phyloP scores from a whole-genome alignment of 2,888 invertebrate species.

The Tetragnatha montana region DNA sequence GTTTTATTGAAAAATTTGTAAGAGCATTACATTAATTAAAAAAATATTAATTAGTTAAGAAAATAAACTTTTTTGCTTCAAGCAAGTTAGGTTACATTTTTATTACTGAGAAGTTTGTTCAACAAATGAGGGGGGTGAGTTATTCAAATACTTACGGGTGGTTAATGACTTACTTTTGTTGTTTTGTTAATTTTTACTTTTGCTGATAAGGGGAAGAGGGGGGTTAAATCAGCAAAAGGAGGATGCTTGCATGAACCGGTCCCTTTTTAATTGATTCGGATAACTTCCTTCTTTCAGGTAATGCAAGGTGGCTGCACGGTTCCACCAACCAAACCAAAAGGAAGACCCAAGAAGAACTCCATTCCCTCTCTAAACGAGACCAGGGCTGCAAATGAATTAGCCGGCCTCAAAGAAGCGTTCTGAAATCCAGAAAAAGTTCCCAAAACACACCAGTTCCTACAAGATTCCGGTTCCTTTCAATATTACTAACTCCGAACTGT shows the following conservation, averaged over 20 bases:
- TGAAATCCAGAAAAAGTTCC: conserved; percentile 37
- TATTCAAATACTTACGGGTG: no score
- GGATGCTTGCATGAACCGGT: background rate
- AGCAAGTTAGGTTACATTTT: no score
- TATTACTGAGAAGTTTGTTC: no score
- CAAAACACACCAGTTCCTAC: conserved; percentile 29
- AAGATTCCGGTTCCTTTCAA: conserved; percentile 33
- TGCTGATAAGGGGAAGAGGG: no score
- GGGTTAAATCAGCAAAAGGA: no score
- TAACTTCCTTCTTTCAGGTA: conserved; percentile 73
- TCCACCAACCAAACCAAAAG: conserved; percentile 77
- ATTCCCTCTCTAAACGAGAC: conserved; percentile 72
- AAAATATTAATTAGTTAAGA: no score
- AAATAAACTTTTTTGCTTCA: no score
- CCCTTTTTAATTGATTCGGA: background rate
- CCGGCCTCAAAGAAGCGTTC: conserved; percentile 51
- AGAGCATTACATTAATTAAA: no score
- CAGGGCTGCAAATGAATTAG: conserved; percentile 34
- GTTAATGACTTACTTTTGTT: no score
- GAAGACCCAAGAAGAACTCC: conserved; percentile 76
- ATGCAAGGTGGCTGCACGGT: conserved; percentile 76
- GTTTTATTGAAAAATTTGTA: no score
- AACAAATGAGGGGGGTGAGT: no score
- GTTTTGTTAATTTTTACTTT: no score
- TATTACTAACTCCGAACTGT: background rate